Evolutionary conservation across 2,888 invertebrate genomes (phyloP).

Genomic region (Chaitophorus viminalis): DNA sequence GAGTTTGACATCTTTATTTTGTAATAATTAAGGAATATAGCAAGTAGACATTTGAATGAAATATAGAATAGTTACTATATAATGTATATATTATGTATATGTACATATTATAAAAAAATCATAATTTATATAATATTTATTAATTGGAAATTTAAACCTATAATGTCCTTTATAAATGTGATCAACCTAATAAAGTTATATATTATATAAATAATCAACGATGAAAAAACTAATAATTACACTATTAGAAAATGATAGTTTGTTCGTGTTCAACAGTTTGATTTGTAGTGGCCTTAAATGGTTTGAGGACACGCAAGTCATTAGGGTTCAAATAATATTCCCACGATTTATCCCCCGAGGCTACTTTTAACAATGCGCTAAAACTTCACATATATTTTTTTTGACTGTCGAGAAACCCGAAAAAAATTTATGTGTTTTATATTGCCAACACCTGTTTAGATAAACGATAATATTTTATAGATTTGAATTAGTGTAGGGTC

Average conservation of each 20-base stretch:
- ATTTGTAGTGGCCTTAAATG: conserved; percentile 45
- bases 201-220: background rate
- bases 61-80: too few species aligned
- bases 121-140: background rate
- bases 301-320: conserved; percentile 47
- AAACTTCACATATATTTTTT: conserved; percentile 2
- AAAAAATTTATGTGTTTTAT: conserved; percentile 41
- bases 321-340: conserved; percentile 41
- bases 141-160: background rate
- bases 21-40: too few species aligned
- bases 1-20: too few species aligned
- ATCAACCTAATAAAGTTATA: too few species aligned
- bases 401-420: conserved; percentile 31
- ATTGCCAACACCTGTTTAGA: conserved; percentile 51
- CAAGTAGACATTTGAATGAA: too few species aligned
- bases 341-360: conserved; percentile 45
- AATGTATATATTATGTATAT: too few species aligned
- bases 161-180: background rate
- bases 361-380: conserved; percentile 5
- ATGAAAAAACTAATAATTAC: background rate
- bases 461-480: conserved; percentile 39
- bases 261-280: conserved; percentile 34
- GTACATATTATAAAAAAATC: background rate
- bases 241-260: background rate
- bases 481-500: conserved; percentile 24